These are phyloP conservation scores for Saturnia pavonia DNA, from an alignment of 2,888 invertebrate genomes.

Conservation along the genomic window DNA sequence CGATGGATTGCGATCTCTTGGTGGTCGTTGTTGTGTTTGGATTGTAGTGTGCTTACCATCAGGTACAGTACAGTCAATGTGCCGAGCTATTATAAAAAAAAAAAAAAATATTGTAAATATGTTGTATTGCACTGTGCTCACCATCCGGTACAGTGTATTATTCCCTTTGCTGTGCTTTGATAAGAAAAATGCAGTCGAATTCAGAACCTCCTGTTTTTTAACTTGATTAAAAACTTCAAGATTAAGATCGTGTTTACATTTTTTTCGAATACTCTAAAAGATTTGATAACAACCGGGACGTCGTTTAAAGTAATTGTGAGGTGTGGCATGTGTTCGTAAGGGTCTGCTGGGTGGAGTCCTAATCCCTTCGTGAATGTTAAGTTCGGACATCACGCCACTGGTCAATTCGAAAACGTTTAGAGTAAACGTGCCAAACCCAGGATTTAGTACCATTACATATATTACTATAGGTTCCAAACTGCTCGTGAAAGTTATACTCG, in stretches of 20 bases:
- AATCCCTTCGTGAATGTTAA: slow-evolving; percentile 71
- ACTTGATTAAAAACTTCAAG: neutral
- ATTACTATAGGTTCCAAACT: neutral
- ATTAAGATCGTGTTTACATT: neutral
- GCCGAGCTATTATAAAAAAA: too few relatives aligned
- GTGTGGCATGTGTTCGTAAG: slow-evolving; percentile 19
- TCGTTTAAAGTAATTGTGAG: slow-evolving; percentile 18
- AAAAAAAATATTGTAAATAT: too few relatives aligned
- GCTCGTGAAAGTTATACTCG: too few relatives aligned
- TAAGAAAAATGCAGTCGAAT: too few relatives aligned
- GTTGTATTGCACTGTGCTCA: too few relatives aligned
- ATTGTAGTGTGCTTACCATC: too few relatives aligned
- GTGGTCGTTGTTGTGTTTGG: too few relatives aligned
- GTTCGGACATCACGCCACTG: slow-evolving; percentile 63
- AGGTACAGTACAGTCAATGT: too few relatives aligned
- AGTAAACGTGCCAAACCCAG: slow-evolving; percentile 42
- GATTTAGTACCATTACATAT: slow-evolving; percentile 57
- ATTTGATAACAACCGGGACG: slow-evolving; percentile 5
- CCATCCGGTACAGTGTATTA: too few relatives aligned
- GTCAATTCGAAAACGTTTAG: slow-evolving; percentile 69
- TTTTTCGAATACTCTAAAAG: neutral
- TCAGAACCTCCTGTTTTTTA: too few relatives aligned
- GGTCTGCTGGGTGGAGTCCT: slow-evolving; percentile 25
- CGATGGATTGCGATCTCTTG: too few relatives aligned
- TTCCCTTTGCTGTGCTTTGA: too few relatives aligned